Conservation (phyloP, 1,140 invertebrate genomes). For the Olivierus martensii region DNA sequence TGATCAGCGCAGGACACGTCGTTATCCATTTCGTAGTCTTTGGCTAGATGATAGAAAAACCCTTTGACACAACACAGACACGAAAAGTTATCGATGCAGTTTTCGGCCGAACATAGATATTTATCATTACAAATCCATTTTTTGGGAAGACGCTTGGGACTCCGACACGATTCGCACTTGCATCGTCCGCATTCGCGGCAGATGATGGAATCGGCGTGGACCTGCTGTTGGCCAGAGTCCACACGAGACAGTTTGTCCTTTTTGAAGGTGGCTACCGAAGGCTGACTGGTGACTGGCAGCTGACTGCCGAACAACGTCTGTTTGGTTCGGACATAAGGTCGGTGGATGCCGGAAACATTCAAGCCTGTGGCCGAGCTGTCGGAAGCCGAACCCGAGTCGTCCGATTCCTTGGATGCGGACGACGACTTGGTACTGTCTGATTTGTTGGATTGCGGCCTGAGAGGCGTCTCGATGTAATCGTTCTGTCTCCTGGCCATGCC, state of each 20-base stretch:
- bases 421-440: not conserved
- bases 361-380: not conserved
- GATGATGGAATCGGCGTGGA: slow-evolving; percentile 45
- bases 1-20: slow-evolving; percentile 61
- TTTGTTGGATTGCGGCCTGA: slow-evolving; percentile 29
- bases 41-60: slow-evolving; percentile 78
- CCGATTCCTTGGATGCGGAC: slow-evolving; percentile 3
- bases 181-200: slow-evolving; percentile 73
- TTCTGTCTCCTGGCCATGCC: slow-evolving; percentile 59
- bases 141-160: slow-evolving; percentile 63
- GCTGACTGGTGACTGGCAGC: slow-evolving; percentile 18
- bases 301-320: not conserved
- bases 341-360: not conserved
- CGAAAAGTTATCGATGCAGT: slow-evolving; percentile 69
- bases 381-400: not conserved
- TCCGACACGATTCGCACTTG: slow-evolving; percentile 69
- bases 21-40: slow-evolving; percentile 49
- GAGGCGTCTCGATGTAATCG: slow-evolving; percentile 72
- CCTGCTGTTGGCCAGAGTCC: slow-evolving; percentile 26
- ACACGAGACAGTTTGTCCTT: slow-evolving; percentile 18
- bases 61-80: slow-evolving; percentile 88
- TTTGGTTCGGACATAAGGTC: not conserved
- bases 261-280: slow-evolving; percentile 6
- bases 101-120: slow-evolving; percentile 71
- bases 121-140: slow-evolving; percentile 74